These are phyloP conservation scores for Anoplius nigerrimus DNA, from an alignment of 2,888 invertebrate genomes.

Conservation along the genomic window DNA sequence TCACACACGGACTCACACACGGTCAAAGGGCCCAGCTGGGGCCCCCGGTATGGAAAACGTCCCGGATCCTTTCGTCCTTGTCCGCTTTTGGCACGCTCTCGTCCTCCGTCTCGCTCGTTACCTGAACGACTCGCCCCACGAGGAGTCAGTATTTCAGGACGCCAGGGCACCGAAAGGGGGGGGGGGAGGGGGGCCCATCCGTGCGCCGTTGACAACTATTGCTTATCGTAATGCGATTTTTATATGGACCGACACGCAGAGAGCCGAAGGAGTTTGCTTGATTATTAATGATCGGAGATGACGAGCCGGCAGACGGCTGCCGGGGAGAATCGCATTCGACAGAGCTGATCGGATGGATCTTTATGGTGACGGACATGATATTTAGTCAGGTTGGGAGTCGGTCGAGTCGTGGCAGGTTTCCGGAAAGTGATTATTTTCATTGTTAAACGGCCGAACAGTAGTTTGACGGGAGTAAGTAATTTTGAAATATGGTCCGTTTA, in stretches of 20 bases:
- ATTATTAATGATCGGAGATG: constrained; percentile 67
- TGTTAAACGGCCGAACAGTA: neutral
- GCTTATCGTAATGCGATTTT: constrained; percentile 72
- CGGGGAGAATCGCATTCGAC: neutral
- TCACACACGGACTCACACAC: constrained; percentile 21
- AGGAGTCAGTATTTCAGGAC: neutral
- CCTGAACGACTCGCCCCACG: neutral
- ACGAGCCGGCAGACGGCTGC: neutral
- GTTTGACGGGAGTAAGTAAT: no score
- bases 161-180: neutral
- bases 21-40: constrained; percentile 70
- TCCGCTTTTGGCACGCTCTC: constrained; percentile 44
- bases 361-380: no score
- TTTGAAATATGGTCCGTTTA: no score
- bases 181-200: constrained; percentile 15
- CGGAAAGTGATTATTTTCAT: neutral
- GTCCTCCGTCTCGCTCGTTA: constrained; percentile 11
- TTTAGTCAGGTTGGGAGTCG: no score
- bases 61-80: constrained; percentile 53
- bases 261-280: no score
- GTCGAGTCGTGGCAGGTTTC: no score
- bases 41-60: constrained; percentile 63
- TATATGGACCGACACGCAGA: constrained; percentile 48
- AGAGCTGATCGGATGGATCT: no score
- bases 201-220: constrained; percentile 57